Base-by-base conservation (phyloP, 2,113 vertebrate species). In the Plecotus auritus region DNA sequence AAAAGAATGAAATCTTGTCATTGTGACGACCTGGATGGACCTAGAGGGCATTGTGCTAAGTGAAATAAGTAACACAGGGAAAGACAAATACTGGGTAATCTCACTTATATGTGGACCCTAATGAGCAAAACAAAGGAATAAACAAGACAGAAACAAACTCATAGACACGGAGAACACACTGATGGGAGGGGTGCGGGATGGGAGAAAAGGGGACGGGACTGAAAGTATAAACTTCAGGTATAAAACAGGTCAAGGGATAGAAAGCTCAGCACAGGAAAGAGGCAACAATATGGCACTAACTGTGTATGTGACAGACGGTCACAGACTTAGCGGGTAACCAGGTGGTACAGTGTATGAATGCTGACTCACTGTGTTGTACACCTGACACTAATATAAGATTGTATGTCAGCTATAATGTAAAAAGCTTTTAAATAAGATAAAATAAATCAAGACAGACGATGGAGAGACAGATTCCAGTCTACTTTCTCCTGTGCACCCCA, bases 331-430 rank as follows among this genome's bases (percentile, higher is more conserved):
- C 4, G 9, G n/a, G 78, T 16, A 14, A 59, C 17, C 78, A 28
- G 8, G 17, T 6, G 0, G 4, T 12, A 4, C 3, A 7, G 30
- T 49, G 12, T 1, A 3, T 32, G 6, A 20, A 64, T 61, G 56
- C 28, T 6, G 9, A 18, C 30, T 30, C 56, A 30, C 54, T 20
- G 30, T 11, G 26, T 7, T 32, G 26, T 28, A 4, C 9, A 20
- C 37, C 26, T 32, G 40, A 83, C 30, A 64, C 17, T 42, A 32
- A 32, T 1, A 35, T 32, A 42, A 17, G 3, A 37, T 0, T 45
- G 37, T 22, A 8, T 28, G 56, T 64, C 56, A 8, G 7, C 56
- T 82, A 26, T 37, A 16, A 59, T 51, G 30, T 42, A 13, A 61
- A 18, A 32, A 59, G 59, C 26, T 12, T 61, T 61, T 61, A 61